Evolutionary conservation across 2,888 invertebrate species (phyloP).

Genomic region (Habrosyne pyritoides): DNA sequence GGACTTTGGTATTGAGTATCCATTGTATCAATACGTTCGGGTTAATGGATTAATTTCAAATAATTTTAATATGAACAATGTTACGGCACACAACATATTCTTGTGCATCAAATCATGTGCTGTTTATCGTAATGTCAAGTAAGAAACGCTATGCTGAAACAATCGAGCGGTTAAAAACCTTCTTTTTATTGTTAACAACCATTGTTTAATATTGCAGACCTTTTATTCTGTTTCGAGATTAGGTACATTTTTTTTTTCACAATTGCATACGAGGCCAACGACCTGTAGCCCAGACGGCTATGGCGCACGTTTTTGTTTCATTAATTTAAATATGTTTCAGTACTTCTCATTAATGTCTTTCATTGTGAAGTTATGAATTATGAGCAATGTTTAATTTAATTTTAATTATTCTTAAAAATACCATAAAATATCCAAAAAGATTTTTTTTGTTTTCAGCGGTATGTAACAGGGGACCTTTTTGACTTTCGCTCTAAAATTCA

Average conservation of each 20-base stretch:
- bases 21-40: slow-evolving; percentile 16
- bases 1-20: background rate
- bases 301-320: slow-evolving; percentile 1
- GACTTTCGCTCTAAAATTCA: no score
- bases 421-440: no score
- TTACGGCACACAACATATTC: slow-evolving; percentile 30
- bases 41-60: slow-evolving; percentile 22
- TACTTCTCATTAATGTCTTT: slow-evolving; percentile 22
- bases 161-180: slow-evolving; percentile 49
- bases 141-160: slow-evolving; percentile 39
- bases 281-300: slow-evolving; percentile 22
- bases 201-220: slow-evolving; percentile 44
- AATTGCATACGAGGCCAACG: slow-evolving; percentile 40
- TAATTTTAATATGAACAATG: slow-evolving; percentile 19
- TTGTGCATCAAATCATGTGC: slow-evolving; percentile 41
- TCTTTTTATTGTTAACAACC: slow-evolving; percentile 49
- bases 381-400: slow-evolving; percentile 11
- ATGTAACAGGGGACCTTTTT: no score
- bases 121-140: slow-evolving; percentile 46
- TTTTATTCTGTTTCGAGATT: slow-evolving; percentile 46
- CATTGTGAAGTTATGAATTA: slow-evolving; percentile 24
- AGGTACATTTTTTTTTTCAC: slow-evolving; percentile 41
- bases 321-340: slow-evolving; percentile 24
- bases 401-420: slow-evolving; percentile 11
- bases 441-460: background rate